Conservation (phyloP, 2,797 vertebrate species). For the Gastrophryne carolinensis region DNA sequence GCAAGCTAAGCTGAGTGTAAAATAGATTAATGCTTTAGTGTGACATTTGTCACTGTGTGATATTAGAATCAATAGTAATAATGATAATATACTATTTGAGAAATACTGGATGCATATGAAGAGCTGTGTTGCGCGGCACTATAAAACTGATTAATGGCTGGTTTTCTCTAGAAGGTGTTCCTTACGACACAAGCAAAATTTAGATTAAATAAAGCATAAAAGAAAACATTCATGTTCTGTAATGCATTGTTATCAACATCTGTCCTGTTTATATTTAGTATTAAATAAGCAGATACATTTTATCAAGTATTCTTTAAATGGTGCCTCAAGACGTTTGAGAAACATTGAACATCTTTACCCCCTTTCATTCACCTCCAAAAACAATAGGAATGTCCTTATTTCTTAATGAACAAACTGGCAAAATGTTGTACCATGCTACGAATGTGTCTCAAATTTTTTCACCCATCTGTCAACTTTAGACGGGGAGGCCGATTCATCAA, state of each 20-base stretch:
- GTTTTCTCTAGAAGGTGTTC: slow-evolving; percentile 14
- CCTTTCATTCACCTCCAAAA: no score
- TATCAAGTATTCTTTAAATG: no score
- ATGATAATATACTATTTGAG: slow-evolving; percentile 43
- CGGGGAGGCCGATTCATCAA: no score
- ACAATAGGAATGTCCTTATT: no score
- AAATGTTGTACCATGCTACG: no score
- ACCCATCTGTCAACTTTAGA: no score
- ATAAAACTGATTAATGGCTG: slow-evolving; percentile 42
- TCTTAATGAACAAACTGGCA: no score
- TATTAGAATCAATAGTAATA: slow-evolving; percentile 48
- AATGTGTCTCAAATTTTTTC: no score
- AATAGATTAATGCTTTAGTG: slow-evolving; percentile 36
- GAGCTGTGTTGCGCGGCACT: slow-evolving; percentile 11
- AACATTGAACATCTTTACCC: not conserved
- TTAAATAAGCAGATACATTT: not conserved
- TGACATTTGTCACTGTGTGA: slow-evolving; percentile 42
- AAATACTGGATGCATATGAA: slow-evolving; percentile 28
- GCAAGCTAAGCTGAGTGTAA: slow-evolving; percentile 29
- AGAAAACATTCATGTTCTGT: not conserved
- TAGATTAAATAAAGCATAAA: not conserved
- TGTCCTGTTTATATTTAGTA: not conserved
- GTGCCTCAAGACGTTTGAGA: not conserved
- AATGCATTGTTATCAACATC: not conserved
- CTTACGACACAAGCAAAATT: not conserved